Evolutionary conservation across 2,888 invertebrate genomes (phyloP).

Genomic region (Pedicia rivosa): DNA sequence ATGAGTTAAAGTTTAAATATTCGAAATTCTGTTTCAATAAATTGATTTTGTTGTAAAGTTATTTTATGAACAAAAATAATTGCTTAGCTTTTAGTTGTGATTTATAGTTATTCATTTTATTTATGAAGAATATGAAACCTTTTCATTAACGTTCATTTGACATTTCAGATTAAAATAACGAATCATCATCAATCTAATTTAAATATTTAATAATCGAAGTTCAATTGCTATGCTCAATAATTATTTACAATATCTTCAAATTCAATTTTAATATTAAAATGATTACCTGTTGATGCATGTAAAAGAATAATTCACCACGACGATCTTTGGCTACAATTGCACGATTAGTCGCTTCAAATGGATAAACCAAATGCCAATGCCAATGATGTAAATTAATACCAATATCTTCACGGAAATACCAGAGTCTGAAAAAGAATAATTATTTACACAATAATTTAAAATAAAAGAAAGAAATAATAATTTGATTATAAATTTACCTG

Average conservation of each 20-base stretch:
- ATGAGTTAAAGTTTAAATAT: no score
- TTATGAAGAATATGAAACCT: no score
- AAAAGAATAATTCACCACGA: slow-evolving; percentile 62
- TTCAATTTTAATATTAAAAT: not conserved
- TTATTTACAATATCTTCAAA: not conserved
- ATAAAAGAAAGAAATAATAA: not conserved
- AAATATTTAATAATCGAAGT: not conserved
- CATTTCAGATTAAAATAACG: no score
- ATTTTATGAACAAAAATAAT: no score
- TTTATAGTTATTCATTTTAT: no score
- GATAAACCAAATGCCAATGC: slow-evolving; percentile 52
- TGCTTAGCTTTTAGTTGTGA: no score
- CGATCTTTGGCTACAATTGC: slow-evolving; percentile 50
- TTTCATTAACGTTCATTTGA: no score
- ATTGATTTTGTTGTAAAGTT: no score
- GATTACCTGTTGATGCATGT: slow-evolving; percentile 47
- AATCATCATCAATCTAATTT: no score
- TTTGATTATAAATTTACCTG: slow-evolving; percentile 44
- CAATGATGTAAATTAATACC: slow-evolving; percentile 37
- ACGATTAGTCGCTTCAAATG: slow-evolving; percentile 47
- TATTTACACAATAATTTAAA: slow-evolving; percentile 39
- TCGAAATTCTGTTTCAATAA: no score
- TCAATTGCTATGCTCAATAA: not conserved
- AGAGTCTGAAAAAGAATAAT: slow-evolving; percentile 48
- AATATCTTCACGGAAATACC: slow-evolving; percentile 43